phyloP scores from a whole-genome alignment of 2,113 vertebrate genomes.

The Nyctereutes procyonoides region DNA sequence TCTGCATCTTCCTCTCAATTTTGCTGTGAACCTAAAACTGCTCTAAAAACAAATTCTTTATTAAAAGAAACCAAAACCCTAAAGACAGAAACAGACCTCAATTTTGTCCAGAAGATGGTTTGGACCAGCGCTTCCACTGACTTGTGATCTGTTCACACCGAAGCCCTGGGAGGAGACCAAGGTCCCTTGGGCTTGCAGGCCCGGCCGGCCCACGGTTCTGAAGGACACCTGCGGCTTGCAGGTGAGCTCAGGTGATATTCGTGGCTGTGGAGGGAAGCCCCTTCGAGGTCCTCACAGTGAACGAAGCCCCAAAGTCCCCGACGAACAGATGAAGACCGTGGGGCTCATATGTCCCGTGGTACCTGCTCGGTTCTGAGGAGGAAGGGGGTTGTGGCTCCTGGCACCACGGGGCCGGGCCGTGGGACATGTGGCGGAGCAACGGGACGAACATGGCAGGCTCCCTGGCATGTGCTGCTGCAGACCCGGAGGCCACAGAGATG shows the following conservation, averaged over 20 bases:
- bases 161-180: background rate
- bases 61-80: background rate
- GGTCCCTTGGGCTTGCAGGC: background rate
- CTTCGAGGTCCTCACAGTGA: background rate
- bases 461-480: background rate
- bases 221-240: background rate
- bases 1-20: background rate
- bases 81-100: background rate
- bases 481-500: background rate
- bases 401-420: accelerated
- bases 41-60: background rate
- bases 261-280: background rate
- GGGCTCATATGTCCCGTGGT: too few species aligned
- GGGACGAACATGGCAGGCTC: background rate
- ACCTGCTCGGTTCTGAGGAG: background rate
- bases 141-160: background rate
- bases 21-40: background rate
- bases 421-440: background rate
- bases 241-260: background rate
- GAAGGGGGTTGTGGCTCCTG: background rate
- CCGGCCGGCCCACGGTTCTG: background rate
- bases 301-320: background rate
- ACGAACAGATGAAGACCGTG: background rate
- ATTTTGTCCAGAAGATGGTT: background rate
- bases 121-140: background rate